Evolutionary conservation across 2,113 vertebrate genomes (phyloP).

Genomic region (Hemiscyllium ocellatum): DNA sequence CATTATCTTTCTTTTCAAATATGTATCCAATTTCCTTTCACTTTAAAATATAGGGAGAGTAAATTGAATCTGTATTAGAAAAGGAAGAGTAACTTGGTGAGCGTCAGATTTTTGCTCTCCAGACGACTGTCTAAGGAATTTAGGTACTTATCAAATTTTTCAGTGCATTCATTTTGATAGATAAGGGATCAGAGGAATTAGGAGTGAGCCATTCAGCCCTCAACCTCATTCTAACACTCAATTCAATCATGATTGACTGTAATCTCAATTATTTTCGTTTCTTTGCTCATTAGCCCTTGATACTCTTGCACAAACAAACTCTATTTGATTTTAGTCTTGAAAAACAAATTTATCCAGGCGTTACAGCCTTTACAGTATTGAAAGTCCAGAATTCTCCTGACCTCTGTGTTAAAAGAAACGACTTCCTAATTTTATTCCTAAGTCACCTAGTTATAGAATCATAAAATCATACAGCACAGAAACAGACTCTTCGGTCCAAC

Average conservation of each 20-base stretch:
- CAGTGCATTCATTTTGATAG: background rate
- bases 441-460: background rate
- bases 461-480: no score
- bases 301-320: background rate
- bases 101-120: background rate
- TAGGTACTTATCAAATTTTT: background rate
- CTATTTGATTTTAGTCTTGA: background rate
- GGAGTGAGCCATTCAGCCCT: background rate
- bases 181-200: background rate
- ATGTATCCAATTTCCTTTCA: background rate
- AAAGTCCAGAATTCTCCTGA: background rate
- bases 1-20: background rate
- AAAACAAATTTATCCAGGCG: background rate
- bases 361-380: background rate
- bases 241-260: background rate
- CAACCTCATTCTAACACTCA: background rate
- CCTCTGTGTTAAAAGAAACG: background rate
- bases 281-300: background rate
- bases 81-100: background rate
- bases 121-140: background rate
- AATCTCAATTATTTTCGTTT: background rate
- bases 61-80: background rate
- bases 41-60: background rate
- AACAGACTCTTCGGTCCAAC: no score
- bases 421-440: background rate